Base-by-base conservation (phyloP, 92 coral and sea anemone genomes). In the Epizoanthus stellaris region DNA sequence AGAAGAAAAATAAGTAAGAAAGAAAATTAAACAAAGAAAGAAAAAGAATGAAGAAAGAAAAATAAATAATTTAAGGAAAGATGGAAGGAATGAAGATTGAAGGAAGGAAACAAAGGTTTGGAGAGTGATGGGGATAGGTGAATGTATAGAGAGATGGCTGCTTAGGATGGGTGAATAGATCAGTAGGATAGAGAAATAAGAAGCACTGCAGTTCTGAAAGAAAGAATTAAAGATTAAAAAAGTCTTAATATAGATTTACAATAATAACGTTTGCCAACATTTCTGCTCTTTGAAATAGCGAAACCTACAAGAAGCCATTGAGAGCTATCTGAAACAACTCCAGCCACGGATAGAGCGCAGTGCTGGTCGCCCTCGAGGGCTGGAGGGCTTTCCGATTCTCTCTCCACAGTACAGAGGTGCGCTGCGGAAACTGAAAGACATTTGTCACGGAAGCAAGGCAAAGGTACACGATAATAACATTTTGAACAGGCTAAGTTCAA, bases 401-500 rank as follows among this genome's bases (percentile, higher is more conserved):
- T 75, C 87, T 5, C 86, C 90, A n/a, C 88, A 88, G 66, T 97
- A 88, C 88, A 88, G 94, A 64, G 98, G 99, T 12, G 90, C 93
- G 3, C 68, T 97, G 68, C 93, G 99, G 3, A 92, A 91, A 62
- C 49, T 97, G 43, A 94, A 89, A 64, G 96, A 94, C 39, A 91
- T 91, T 42, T 93, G 97, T 63, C 89, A 75, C 68, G 93, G 92
- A 19, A 88, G 83, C 59, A 86, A 86, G 87, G 84, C 69, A 80
- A 82, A 74, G 70, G 73, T 85, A 74, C 15, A 54, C 25, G 19
- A 38, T 17, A 67, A 8, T 12, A n/a, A 67, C 14, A 23, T 23
- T 21, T 1, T 0, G 72, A 15, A 67, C 40, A 52, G 13, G 56
- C 12, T 52, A 52, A 52, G 56, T 30, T 30, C 36, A 30, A 30